These are phyloP conservation scores for Desmodus rotundus DNA, from an alignment of 2,113 vertebrate species.

Conservation along the genomic window DNA sequence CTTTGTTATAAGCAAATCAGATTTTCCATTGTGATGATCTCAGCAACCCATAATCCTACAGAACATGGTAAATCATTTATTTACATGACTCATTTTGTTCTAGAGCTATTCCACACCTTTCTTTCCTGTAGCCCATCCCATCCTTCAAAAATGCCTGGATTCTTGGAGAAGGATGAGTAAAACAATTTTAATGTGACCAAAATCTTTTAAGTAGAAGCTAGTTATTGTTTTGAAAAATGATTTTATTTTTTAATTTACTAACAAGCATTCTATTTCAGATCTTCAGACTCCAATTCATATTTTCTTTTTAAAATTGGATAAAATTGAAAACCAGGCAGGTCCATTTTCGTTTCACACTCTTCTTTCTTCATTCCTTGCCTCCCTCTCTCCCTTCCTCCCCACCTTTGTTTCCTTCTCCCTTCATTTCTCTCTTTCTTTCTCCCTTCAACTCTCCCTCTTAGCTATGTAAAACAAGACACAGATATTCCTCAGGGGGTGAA, in stretches of 20 bases:
- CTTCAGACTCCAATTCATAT: neutral
- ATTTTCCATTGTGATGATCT: slow-evolving; percentile 57
- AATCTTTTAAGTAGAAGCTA: neutral
- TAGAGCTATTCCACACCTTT: neutral
- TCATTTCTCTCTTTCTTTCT: neutral
- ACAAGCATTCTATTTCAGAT: neutral
- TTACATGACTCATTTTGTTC: slow-evolving; percentile 53
- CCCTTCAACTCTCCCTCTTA: neutral
- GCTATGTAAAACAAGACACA: neutral
- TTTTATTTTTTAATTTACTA: neutral
- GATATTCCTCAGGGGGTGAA: neutral
- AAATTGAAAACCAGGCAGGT: neutral
- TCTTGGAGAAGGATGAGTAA: neutral
- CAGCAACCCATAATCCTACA: slow-evolving; percentile 30
- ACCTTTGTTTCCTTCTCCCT: no score
- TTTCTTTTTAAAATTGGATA: neutral
- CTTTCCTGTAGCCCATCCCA: neutral
- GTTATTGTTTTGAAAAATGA: neutral
- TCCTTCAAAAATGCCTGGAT: neutral
- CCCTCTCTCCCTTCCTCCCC: no score
- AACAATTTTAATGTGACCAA: neutral
- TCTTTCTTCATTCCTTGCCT: neutral
- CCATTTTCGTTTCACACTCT: neutral
- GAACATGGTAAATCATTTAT: slow-evolving; percentile 37
- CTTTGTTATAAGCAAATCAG: slow-evolving; percentile 55